phyloP scores from a whole-genome alignment of 2,113 vertebrate species.

The Neomonachus schauinslandi region DNA sequence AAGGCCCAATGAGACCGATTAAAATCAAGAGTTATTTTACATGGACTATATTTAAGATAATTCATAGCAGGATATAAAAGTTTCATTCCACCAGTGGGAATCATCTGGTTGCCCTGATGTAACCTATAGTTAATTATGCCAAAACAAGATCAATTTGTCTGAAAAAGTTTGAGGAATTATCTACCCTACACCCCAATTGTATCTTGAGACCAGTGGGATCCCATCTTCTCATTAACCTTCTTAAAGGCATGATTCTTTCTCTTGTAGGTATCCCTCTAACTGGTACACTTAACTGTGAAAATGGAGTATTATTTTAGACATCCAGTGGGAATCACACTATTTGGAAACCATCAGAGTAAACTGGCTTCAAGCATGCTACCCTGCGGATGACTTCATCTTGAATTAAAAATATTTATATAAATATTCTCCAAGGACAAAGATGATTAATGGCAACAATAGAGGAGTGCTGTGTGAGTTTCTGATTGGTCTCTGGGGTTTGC shows the following conservation, averaged over 20 bases:
- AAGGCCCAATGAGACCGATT: conserved; percentile 74
- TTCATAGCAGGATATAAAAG: conserved; percentile 57
- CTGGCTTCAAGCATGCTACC: background rate
- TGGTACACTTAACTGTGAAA: conserved; percentile 32
- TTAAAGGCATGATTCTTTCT: conserved; percentile 25
- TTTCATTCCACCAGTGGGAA: conserved; percentile 63
- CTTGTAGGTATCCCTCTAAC: conserved; percentile 44
- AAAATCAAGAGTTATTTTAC: conserved; percentile 58
- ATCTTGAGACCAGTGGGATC: background rate
- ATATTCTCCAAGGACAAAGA: conserved; percentile 36
- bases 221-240: conserved; percentile 24
- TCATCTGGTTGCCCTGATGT: background rate
- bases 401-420: conserved; percentile 59
- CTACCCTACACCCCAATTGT: background rate
- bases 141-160: conserved; percentile 50
- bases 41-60: conserved; percentile 44
- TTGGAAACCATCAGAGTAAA: conserved; percentile 32
- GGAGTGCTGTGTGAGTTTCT: background rate
- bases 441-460: conserved; percentile 17
- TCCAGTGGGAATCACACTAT: background rate
- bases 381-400: conserved; percentile 54
- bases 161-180: conserved; percentile 48
- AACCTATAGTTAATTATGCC: conserved; percentile 59
- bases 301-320: background rate
- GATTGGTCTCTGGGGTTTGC: conserved; percentile 43